Evolutionary conservation across 2,113 vertebrate genomes (phyloP).

Genomic region (Tupaia tana): DNA sequence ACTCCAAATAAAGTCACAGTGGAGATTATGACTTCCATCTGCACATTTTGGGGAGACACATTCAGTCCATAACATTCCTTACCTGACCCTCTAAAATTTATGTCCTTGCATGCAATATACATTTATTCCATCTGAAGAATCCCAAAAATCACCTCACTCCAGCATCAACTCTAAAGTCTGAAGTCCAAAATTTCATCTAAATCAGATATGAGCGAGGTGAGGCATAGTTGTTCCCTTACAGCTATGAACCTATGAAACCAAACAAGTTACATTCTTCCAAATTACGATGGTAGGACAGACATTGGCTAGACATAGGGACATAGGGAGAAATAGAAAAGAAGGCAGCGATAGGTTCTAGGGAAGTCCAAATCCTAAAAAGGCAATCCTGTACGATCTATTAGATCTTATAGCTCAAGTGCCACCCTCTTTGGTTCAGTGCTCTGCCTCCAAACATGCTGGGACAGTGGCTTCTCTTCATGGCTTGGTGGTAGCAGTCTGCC

Average conservation of each 20-base stretch:
- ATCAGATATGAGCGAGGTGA: neutral
- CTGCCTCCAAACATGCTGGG: neutral
- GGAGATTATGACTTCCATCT: neutral
- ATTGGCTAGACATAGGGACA: neutral
- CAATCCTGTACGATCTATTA: no score
- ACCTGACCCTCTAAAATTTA: neutral
- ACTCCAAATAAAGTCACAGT: neutral
- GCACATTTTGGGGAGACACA: neutral
- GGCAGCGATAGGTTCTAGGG: neutral
- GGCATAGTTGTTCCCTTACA: neutral
- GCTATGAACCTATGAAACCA: neutral
- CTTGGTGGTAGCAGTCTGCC: neutral
- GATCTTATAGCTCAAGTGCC: neutral
- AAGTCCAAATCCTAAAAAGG: neutral
- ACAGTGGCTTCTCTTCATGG: neutral
- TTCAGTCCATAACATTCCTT: neutral
- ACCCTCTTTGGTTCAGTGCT: neutral
- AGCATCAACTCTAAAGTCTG: neutral
- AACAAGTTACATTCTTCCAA: neutral
- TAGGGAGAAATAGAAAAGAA: neutral
- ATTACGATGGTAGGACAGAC: neutral
- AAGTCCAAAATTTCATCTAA: neutral
- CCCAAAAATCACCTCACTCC: neutral
- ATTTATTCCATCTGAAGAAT: neutral
- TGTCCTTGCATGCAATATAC: neutral